phyloP scores from a whole-genome alignment of 2,888 invertebrate genomes.

The Yponomeuta sedellus region DNA sequence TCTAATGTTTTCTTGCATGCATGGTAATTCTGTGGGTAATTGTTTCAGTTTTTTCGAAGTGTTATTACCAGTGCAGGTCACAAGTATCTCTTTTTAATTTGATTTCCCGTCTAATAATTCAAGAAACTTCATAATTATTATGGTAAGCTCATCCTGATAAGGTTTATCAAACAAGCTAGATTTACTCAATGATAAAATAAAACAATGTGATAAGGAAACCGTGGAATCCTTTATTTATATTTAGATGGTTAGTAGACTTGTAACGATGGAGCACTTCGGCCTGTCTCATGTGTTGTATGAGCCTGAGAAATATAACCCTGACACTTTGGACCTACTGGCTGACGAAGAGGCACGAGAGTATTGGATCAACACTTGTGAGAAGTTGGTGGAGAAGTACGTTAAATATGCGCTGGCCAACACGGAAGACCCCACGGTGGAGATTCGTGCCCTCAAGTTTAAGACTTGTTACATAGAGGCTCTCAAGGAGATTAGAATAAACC shows the following conservation, averaged over 20 bases:
- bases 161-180: slow-evolving; percentile 26
- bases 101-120: not conserved
- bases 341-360: slow-evolving; percentile 92
- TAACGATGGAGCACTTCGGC: slow-evolving; percentile 63
- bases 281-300: slow-evolving; percentile 81
- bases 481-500: slow-evolving; percentile 84
- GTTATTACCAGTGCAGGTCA: not conserved
- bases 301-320: slow-evolving; percentile 89
- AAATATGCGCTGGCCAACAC: slow-evolving; percentile 87
- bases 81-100: not conserved
- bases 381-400: slow-evolving; percentile 89
- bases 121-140: not conserved
- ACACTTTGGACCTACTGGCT: slow-evolving; percentile 91
- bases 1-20: too few species aligned
- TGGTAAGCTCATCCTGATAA: not conserved
- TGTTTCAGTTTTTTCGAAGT: too few species aligned
- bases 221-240: not conserved
- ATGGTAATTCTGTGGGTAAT: too few species aligned
- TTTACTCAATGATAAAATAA: slow-evolving; percentile 55
- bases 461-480: slow-evolving; percentile 88
- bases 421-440: slow-evolving; percentile 83
- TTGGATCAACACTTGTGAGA: slow-evolving; percentile 95
- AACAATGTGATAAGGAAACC: slow-evolving; percentile 48
- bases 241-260: not conserved
- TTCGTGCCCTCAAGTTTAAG: slow-evolving; percentile 88